phyloP scores from a whole-genome alignment of 1,140 invertebrate genomes.

The Hyposmocoma kahamanoa region DNA sequence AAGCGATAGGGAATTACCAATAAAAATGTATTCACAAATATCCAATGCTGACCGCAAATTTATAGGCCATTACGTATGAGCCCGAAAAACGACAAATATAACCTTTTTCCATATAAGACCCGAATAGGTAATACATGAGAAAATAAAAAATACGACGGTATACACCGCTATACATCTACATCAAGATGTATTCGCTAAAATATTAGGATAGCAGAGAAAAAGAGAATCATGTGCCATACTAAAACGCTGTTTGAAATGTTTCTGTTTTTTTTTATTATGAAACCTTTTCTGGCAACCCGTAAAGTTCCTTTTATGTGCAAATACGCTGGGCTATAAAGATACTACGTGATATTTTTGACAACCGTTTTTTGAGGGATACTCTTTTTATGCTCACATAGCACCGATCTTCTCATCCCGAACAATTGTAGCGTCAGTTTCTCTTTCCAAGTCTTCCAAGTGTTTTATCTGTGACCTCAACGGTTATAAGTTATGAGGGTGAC shows the following conservation, averaged over 20 bases:
- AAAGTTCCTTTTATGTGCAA: conserved; percentile 48
- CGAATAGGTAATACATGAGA: background rate
- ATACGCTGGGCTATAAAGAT: conserved; percentile 41
- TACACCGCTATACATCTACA: background rate
- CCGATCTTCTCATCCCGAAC: too few species aligned
- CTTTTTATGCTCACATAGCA: too few species aligned
- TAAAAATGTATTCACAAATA: too few species aligned
- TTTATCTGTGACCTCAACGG: too few species aligned
- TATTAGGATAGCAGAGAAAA: background rate
- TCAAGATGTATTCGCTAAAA: background rate
- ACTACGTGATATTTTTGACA: conserved; percentile 52
- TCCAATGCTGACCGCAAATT: too few species aligned
- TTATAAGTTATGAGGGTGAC: too few species aligned
- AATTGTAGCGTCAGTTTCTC: too few species aligned
- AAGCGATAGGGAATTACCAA: too few species aligned
- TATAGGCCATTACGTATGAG: too few species aligned
- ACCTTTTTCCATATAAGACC: background rate
- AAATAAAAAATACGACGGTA: background rate
- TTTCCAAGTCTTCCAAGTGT: too few species aligned
- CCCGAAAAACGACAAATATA: background rate
- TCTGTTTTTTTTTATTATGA: background rate
- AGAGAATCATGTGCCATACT: background rate
- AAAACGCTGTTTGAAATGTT: too few species aligned
- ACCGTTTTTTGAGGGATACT: too few species aligned
- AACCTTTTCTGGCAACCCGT: conserved; percentile 24